A percentile compares a stretch with the other conserved stretches of the same genome.
These are phyloP conservation scores for Acheta domesticus DNA, from an alignment of 2,888 invertebrate genomes.

Conservation along the genomic window DNA sequence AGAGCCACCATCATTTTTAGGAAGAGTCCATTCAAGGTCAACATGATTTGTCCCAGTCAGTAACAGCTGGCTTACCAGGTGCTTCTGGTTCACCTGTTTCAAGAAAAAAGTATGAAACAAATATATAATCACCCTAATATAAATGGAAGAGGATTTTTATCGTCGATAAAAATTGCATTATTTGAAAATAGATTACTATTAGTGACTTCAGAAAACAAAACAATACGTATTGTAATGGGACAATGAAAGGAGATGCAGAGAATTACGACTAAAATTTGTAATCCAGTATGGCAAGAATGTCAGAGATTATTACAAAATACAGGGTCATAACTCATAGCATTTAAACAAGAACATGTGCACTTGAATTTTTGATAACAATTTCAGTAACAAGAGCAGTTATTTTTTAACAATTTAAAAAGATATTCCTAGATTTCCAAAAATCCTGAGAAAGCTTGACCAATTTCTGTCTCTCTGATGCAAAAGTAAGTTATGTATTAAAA, in stretches of 20 bases:
- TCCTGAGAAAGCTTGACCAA: no score
- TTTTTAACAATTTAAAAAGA: neutral
- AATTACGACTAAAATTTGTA: no score
- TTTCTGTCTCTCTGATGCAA: no score
- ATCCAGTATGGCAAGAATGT: no score
- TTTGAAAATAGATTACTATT: no score
- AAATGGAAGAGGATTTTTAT: neutral
- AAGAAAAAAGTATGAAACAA: conserved; percentile 23
- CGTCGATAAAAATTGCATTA: no score
- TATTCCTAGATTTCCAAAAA: no score
- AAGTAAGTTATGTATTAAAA: no score
- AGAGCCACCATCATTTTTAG: conserved; percentile 86
- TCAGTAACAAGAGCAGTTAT: neutral
- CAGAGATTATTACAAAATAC: neutral
- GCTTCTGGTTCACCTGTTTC: conserved; percentile 77
- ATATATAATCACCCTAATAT: neutral
- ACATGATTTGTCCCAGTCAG: conserved; percentile 94
- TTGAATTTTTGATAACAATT: neutral
- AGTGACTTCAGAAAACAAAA: no score
- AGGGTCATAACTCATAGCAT: neutral
- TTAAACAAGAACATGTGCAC: neutral
- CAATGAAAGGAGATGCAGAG: no score
- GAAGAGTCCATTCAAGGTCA: conserved; percentile 87
- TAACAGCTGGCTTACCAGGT: conserved; percentile 87
- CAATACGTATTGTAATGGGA: no score